These are phyloP conservation scores for Lepidocyrtinus sp. DNA, from an alignment of 2,888 invertebrate genomes.

Conservation along the genomic window DNA sequence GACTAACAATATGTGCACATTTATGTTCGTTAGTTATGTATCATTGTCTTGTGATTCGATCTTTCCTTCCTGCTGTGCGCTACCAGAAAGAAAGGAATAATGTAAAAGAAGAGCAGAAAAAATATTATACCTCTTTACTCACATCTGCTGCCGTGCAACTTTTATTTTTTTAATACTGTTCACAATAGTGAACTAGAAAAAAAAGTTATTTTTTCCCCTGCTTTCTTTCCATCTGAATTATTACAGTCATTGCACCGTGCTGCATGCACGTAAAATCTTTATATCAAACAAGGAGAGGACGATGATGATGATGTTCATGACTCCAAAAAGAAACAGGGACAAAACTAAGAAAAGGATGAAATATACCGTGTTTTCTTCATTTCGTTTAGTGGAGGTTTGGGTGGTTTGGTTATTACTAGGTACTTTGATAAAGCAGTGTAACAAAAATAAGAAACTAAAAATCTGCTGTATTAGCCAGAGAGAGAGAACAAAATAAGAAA, in stretches of 20 bases:
- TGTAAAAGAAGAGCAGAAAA: constrained; percentile 18
- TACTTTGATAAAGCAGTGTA: too few relatives aligned
- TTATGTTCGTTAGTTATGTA: constrained; percentile 34
- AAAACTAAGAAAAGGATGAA: not conserved
- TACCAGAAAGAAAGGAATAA: not conserved
- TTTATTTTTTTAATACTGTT: not conserved
- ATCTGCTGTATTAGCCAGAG: not conserved
- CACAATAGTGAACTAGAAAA: not conserved
- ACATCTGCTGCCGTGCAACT: constrained; percentile 31
- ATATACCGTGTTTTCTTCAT: not conserved
- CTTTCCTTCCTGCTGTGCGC: constrained; percentile 34
- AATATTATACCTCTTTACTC: constrained; percentile 43
- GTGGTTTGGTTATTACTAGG: too few relatives aligned
- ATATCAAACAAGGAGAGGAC: constrained; percentile 39
- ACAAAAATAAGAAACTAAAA: not conserved
- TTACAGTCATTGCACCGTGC: constrained; percentile 50
- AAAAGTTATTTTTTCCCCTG: constrained; percentile 27
- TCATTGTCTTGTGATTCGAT: constrained; percentile 40
- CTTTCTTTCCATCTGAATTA: constrained; percentile 35
- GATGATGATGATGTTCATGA: constrained; percentile 24
- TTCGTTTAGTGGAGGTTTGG: not conserved
- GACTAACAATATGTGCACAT: not conserved
- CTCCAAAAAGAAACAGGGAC: constrained; percentile 18
- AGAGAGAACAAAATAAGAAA: constrained; percentile 20
- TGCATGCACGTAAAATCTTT: constrained; percentile 54